phyloP scores from a whole-genome alignment of 2,888 invertebrate species.

The Kuschelorhynchus macadamiae region DNA sequence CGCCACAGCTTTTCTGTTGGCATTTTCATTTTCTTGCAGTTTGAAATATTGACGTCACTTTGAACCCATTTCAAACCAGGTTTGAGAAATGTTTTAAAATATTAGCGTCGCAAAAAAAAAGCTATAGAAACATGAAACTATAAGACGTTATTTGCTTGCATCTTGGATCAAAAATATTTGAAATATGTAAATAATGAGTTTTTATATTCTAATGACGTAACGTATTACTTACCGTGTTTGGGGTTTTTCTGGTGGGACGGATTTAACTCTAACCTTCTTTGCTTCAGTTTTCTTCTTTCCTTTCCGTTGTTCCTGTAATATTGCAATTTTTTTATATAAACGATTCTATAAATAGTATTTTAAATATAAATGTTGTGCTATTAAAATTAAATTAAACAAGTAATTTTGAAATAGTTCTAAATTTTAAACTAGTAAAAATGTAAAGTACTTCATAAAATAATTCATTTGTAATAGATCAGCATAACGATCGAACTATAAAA shows the following conservation, averaged over 20 bases:
- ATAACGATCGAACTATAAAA: not conserved
- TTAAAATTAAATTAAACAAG: no score
- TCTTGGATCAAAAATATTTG: no score
- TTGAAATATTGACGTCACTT: not conserved
- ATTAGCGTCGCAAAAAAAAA: no score
- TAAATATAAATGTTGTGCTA: not conserved
- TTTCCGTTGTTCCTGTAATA: conserved; percentile 55
- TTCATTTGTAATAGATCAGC: not conserved
- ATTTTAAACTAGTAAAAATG: no score
- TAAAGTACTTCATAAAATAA: no score
- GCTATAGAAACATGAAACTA: no score
- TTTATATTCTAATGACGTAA: not conserved
- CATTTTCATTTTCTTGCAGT: not conserved
- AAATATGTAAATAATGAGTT: not conserved
- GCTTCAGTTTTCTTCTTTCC: conserved; percentile 42
- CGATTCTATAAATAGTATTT: not conserved
- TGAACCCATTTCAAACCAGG: no score
- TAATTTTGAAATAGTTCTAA: no score
- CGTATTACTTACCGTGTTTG: conserved; percentile 30
- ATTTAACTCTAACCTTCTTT: conserved; percentile 21
- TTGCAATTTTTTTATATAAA: not conserved
- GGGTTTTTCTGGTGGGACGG: conserved; percentile 37
- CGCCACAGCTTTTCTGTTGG: no score
- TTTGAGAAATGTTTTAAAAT: no score
- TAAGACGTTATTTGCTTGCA: no score